Percentiles rank a stretch among this genome's conserved stretches.
These are phyloP conservation scores for Montipora efflorescens DNA, from an alignment of 64 coral and sea anemone species.

Conservation along the genomic window DNA sequence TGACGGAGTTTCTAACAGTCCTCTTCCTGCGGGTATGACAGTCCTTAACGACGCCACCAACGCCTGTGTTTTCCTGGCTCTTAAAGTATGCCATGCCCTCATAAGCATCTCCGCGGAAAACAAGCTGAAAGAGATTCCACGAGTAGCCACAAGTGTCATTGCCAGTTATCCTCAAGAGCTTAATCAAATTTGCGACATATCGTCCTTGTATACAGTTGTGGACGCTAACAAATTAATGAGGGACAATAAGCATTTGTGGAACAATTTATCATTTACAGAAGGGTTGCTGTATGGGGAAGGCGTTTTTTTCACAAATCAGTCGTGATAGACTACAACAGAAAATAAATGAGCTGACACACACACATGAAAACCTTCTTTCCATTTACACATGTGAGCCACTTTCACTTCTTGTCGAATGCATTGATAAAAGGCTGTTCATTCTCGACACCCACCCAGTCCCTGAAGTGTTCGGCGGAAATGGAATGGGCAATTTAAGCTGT, in stretches of 20 bases:
- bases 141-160: background rate
- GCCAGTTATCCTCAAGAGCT: constrained; percentile 8
- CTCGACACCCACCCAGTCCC: background rate
- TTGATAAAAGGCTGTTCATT: constrained; percentile 12
- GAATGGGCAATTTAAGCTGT: background rate
- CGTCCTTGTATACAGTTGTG: background rate
- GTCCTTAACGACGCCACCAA: background rate
- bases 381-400: background rate
- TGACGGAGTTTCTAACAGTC: background rate
- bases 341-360: background rate
- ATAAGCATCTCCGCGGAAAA: background rate
- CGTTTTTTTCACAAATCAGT: background rate
- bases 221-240: background rate
- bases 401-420: background rate
- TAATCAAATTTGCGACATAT: background rate
- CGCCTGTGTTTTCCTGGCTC: background rate
- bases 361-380: background rate
- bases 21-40: background rate
- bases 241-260: background rate
- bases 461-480: background rate
- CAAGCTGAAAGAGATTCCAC: constrained; percentile 13
- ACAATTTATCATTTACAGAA: background rate
- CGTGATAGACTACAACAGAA: background rate
- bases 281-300: background rate
- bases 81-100: background rate